A percentile compares a stretch with the other conserved stretches of the same genome.
Conservation (phyloP, 2,888 invertebrate genomes). For the Meteorus cinctellus region DNA sequence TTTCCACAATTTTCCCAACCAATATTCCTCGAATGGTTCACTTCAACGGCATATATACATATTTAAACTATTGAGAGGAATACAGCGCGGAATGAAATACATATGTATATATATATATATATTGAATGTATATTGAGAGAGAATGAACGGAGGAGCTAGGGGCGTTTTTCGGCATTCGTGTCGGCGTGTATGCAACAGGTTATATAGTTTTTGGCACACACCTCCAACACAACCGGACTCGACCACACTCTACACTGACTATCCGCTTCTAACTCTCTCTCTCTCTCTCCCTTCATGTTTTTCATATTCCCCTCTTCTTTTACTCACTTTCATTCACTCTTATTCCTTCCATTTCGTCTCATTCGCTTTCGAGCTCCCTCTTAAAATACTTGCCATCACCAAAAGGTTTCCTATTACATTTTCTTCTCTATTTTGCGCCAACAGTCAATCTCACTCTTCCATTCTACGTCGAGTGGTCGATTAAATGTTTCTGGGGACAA, state of each 20-base stretch:
- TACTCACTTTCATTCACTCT: constrained; percentile 13
- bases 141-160: constrained; percentile 62
- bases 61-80: not conserved
- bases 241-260: constrained; percentile 19
- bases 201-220: constrained; percentile 47
- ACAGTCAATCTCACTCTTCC: constrained; percentile 8
- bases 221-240: constrained; percentile 39
- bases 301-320: not conserved
- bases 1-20: not conserved
- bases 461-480: not conserved
- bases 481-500: constrained; percentile 1
- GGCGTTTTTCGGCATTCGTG: constrained; percentile 70
- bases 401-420: constrained; percentile 48
- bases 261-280: constrained; percentile 35
- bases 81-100: not conserved
- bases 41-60: not conserved
- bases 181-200: constrained; percentile 58
- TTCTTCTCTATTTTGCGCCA: constrained; percentile 46
- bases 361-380: not conserved
- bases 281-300: constrained; percentile 36
- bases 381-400: constrained; percentile 20
- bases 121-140: constrained; percentile 48
- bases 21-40: not conserved
- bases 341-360: not conserved
- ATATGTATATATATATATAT: constrained; percentile 20